Conservation (phyloP, 2,113 vertebrate species). For the Orycteropus afer region DNA sequence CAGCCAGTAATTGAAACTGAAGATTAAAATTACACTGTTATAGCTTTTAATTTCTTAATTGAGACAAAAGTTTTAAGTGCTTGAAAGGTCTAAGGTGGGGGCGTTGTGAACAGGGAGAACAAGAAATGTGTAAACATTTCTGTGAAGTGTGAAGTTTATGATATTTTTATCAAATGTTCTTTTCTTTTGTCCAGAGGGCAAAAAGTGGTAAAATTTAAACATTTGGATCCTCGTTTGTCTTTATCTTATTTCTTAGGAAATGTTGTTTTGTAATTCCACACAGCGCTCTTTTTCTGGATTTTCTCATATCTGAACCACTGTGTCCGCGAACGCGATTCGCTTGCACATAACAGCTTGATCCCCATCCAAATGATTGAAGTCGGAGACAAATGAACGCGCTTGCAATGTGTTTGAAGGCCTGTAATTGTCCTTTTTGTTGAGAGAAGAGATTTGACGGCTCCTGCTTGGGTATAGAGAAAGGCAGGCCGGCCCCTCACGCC, state of each 20-base stretch:
- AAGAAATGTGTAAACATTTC: neutral
- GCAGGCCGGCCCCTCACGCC: neutral
- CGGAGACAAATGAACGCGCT: neutral
- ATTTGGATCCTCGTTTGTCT: neutral
- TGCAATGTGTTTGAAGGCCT: neutral
- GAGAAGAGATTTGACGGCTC: slow-evolving; percentile 9
- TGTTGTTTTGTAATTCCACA: neutral
- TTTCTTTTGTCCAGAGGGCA: slow-evolving; percentile 49
- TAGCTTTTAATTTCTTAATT: slow-evolving; percentile 76
- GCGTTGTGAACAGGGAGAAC: neutral
- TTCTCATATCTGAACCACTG: neutral
- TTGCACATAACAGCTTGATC: neutral
- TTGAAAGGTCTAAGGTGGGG: neutral
- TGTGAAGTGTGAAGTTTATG: slow-evolving; percentile 13
- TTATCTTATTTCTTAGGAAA: neutral
- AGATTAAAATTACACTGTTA: slow-evolving; percentile 75
- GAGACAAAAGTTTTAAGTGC: slow-evolving; percentile 69
- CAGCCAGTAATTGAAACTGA: slow-evolving; percentile 80
- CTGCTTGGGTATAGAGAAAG: neutral
- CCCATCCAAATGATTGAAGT: slow-evolving; percentile 8
- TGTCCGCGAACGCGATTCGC: neutral
- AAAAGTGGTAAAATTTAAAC: neutral
- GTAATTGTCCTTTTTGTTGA: neutral
- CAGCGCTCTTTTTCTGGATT: neutral
- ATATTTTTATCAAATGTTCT: slow-evolving; percentile 61